phyloP scores from a whole-genome alignment of 1,140 invertebrate species.

The Achroia grisella region DNA sequence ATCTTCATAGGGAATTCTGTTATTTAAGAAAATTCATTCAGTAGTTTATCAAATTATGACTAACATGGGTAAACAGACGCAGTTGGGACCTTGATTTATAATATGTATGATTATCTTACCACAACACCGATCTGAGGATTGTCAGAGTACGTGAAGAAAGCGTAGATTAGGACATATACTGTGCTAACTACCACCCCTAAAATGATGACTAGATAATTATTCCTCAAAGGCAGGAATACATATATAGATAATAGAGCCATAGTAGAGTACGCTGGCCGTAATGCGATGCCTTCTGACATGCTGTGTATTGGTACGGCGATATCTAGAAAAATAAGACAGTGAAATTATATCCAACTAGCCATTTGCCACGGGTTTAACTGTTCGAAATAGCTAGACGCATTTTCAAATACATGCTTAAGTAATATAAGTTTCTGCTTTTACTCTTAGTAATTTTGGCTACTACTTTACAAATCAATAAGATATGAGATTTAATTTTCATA shows the following conservation, averaged over 20 bases:
- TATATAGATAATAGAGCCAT: conserved; percentile 84
- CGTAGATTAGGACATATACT: conserved; percentile 77
- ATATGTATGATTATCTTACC: conserved; percentile 30
- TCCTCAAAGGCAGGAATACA: conserved; percentile 84
- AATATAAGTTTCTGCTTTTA: too few species aligned
- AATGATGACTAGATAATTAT: conserved; percentile 79
- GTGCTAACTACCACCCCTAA: conserved; percentile 78
- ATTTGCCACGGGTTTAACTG: too few species aligned
- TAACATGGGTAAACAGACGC: too few species aligned
- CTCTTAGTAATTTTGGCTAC: too few species aligned
- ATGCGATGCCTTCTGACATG: conserved; percentile 56
- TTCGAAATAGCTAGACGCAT: too few species aligned
- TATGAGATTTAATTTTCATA: too few species aligned
- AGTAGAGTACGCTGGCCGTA: conserved; percentile 80
- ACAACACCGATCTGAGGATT: conserved; percentile 47
- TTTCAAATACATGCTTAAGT: too few species aligned
- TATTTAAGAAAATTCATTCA: too few species aligned
- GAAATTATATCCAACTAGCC: too few species aligned
- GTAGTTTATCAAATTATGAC: too few species aligned
- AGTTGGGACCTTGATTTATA: neutral
- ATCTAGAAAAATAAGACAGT: conserved; percentile 46
- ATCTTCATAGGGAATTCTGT: too few species aligned
- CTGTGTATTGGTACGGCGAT: conserved; percentile 55
- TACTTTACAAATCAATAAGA: too few species aligned
- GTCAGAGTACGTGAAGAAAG: conserved; percentile 77